Base-by-base conservation (phyloP, 2,113 vertebrate genomes). In the Patagioenas fasciata region DNA sequence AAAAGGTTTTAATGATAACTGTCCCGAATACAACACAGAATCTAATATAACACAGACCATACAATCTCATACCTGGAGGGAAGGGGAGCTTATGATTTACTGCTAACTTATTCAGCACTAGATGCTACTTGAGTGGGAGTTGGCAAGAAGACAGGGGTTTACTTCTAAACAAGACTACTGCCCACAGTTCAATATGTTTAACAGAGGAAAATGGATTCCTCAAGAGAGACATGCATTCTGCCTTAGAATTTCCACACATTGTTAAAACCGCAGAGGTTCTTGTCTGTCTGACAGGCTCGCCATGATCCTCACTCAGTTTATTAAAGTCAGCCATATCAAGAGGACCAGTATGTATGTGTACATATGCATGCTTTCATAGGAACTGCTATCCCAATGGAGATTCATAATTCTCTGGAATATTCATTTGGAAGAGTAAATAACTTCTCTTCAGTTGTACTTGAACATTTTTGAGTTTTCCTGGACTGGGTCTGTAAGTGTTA, bases 121-220 rank as follows among this genome's bases (percentile, higher is more conserved):
- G 78, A 69, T 77, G 70, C 62, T 86, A 23, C 19, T 80, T 2
- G 6, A 83, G 91, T 65, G 70, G 88, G 93, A 95, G 95, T 11
- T 84, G 88, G 86, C 83, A 92, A 94, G 61, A 57, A 92, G 71
- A 92, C 50, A 51, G 38, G 48, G 85, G 83, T 91, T 94, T 87
- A 88, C 80, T 95, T 82, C 80, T 88, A 29, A 88, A 81, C 10
- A 21, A 73, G 85, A 84, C 47, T 74, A 57, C 71, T 89, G 91
- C 83, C 64, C 69, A 88, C 71, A 92, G 36, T 26, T 60, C 77
- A 91, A 5, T 88, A 74, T 4, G 9, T 85, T 89, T 69, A 83
- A 88, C 13, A 79, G 53, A 82, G 51, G 56, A 88, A 89, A 80
- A 91, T 40, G 38, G 38, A 72, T 79, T 95, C 48, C 86, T 93